Evolutionary conservation across 64 coral and sea anemone species (phyloP).

Genomic region (Stichodactyla mertensii): DNA sequence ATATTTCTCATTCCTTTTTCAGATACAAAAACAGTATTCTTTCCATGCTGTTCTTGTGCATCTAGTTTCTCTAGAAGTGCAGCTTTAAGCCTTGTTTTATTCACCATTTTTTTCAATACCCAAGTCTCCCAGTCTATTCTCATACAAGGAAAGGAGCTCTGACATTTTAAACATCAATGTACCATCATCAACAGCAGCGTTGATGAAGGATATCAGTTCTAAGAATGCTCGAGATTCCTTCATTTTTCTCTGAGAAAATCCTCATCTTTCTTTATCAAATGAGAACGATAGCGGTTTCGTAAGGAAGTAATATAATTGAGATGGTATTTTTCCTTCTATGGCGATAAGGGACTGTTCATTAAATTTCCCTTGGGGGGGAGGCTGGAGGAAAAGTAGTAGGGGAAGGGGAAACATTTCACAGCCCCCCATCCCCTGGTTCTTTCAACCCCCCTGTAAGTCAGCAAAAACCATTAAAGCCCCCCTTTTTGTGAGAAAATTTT

Average conservation of each 20-base stretch:
- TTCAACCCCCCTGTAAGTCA: too few relatives aligned
- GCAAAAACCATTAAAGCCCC: too few relatives aligned
- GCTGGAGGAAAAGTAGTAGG: too few relatives aligned
- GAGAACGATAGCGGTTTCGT: too few relatives aligned
- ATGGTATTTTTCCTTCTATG: constrained; percentile 23
- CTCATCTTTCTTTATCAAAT: too few relatives aligned
- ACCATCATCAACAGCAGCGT: background rate
- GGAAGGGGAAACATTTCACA: too few relatives aligned
- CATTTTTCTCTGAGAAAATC: background rate
- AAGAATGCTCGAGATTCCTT: constrained; percentile 13
- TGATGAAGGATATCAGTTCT: background rate
- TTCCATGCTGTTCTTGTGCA: constrained; percentile 12
- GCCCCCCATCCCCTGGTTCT: too few relatives aligned
- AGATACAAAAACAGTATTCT: constrained; percentile 16
- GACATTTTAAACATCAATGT: background rate
- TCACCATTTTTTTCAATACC: constrained; percentile 19
- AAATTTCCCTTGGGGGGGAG: too few relatives aligned
- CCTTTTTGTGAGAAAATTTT: too few relatives aligned
- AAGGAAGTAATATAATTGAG: background rate
- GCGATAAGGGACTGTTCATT: too few relatives aligned
- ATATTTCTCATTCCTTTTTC: constrained; percentile 15
- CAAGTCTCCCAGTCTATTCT: background rate
- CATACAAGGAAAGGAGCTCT: constrained; percentile 4
- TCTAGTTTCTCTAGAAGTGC: background rate
- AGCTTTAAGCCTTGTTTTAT: constrained; percentile 10